Conservation (phyloP, 2,113 vertebrate genomes). For the Pavo muticus region DNA sequence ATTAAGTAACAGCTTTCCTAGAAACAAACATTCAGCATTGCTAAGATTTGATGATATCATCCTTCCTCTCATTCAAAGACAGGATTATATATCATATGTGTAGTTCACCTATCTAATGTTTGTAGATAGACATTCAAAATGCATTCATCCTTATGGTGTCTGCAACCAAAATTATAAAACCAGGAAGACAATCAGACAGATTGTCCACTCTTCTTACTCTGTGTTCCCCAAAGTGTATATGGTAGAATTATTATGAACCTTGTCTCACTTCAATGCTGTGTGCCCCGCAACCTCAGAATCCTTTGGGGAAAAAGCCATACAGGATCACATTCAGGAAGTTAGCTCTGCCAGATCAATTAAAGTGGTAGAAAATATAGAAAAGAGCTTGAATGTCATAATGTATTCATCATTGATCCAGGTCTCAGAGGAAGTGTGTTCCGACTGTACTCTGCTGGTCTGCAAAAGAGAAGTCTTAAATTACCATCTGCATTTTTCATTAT, state of each 20-base stretch:
- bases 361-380: background rate
- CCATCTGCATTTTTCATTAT: background rate
- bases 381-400: background rate
- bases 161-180: background rate
- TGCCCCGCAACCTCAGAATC: background rate
- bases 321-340: background rate
- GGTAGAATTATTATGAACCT: background rate
- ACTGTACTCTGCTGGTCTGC: background rate
- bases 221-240: fast-evolving
- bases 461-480: background rate
- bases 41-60: background rate
- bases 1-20: constrained; percentile 38
- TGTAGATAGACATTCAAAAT: background rate
- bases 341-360: constrained; percentile 1
- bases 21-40: constrained; percentile 32
- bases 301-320: background rate
- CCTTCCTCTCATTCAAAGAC: background rate
- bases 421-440: background rate
- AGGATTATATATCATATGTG: background rate
- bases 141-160: background rate
- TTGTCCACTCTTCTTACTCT: background rate
- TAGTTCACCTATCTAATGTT: background rate
- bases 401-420: background rate
- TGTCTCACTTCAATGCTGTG: background rate
- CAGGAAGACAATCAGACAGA: background rate